Percentiles rank a stretch among this genome's conserved stretches.
Evolutionary conservation across 2,113 vertebrate species (phyloP).

Genomic region (Dendropsophus ebraccatus): DNA sequence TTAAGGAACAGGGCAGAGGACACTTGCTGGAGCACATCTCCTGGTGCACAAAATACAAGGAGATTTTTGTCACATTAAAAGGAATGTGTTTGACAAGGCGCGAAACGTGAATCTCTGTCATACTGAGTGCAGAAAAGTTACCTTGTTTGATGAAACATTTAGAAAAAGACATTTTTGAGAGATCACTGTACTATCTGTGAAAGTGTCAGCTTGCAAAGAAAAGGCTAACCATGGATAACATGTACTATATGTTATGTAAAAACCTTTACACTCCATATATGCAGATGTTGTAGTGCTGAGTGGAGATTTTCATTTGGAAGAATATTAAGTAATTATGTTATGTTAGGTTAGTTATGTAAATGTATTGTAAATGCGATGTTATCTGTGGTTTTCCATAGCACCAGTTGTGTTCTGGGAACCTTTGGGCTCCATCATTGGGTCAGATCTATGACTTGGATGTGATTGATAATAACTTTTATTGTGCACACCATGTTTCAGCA

Average conservation of each 20-base stretch:
- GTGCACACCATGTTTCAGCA: too few relatives aligned
- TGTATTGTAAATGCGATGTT: too few relatives aligned
- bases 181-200: neutral
- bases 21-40: constrained; percentile 42
- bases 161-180: neutral
- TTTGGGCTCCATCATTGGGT: too few relatives aligned
- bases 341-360: too few relatives aligned
- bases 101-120: neutral
- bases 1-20: constrained; percentile 49
- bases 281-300: too few relatives aligned
- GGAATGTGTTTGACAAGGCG: constrained; percentile 11
- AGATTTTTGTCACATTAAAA: constrained; percentile 37
- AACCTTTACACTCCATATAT: neutral
- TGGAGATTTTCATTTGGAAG: too few relatives aligned
- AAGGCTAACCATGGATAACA: neutral
- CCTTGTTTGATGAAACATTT: neutral
- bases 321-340: too few relatives aligned
- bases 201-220: neutral
- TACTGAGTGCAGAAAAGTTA: neutral
- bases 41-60: constrained; percentile 3
- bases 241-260: neutral
- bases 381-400: too few relatives aligned
- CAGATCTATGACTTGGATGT: too few relatives aligned
- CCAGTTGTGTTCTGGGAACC: too few relatives aligned
- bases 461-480: too few relatives aligned